Base-by-base conservation (phyloP, 2,113 vertebrate genomes). In the Natator depressus region DNA sequence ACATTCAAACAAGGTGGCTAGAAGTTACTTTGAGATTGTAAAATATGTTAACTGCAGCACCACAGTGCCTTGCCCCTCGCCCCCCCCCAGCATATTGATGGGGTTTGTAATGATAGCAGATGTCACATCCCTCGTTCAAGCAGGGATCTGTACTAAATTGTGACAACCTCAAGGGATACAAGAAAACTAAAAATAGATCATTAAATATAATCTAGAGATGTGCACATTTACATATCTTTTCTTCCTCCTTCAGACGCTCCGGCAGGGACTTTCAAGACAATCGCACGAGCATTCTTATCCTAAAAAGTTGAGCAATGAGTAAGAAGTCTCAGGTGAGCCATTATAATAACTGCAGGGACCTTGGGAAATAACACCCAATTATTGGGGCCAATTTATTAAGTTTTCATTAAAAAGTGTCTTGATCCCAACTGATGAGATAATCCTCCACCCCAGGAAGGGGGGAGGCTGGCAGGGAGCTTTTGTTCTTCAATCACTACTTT, bases 171-270 rank as follows among this genome's bases (percentile, higher is more conserved):
- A 89, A 91, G 97, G 97, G 97, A 98, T 95, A 95, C 95, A 91
- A 96, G 95, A 96, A 89, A 91, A 95, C 97, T 98, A 98, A 98
- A 98, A 98, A 98, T 96, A 97, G 98, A 96, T 95, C 55, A 93
- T 96, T 92, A 98, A 98, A 97, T 95, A 97, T 80, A 93, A 94
- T 93, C 95, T 85, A 35, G 47, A 92, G 97, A 95, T 89, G 93
- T 91, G 93, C 91, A 93, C 89, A 94, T 94, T 96, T 87, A 90
- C 95, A 96, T 97, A 84, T 88, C 91, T 89, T 92, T 87, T 79
- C 89, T 88, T 59, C 91, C 93, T 96, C 95, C 92, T 89, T 84
- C 29, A 87, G 72, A 75, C 87, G 54, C 69, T 31, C 22, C 6
- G 17, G 86, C 31, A 62, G 50, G 50, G 81, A 10, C 53, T 50